These are phyloP conservation scores for Anthoptus insignis DNA, from an alignment of 2,888 invertebrate genomes.

Conservation along the genomic window DNA sequence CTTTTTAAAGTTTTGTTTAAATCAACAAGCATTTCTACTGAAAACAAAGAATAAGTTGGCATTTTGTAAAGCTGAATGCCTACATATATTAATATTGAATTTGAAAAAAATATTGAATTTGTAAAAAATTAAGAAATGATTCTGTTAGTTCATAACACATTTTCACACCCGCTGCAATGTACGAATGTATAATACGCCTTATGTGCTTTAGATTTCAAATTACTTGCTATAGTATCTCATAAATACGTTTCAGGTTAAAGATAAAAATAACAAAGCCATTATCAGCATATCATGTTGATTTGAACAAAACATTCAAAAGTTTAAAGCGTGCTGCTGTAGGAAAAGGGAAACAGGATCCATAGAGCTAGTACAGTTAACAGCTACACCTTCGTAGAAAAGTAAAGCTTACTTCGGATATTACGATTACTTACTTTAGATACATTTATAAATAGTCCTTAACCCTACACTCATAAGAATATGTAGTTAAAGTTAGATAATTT, in stretches of 20 bases:
- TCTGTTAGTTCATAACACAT: too few species aligned
- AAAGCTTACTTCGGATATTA: conserved; percentile 80
- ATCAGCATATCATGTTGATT: conserved; percentile 16
- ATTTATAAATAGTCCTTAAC: conserved; percentile 74
- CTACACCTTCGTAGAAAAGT: conserved; percentile 78
- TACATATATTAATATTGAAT: too few species aligned
- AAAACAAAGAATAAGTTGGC: background rate
- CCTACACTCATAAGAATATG: conserved; percentile 85
- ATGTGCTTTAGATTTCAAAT: too few species aligned
- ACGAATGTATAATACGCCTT: too few species aligned
- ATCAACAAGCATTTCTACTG: conserved; percentile 14
- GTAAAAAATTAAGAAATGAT: too few species aligned
- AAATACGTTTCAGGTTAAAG: too few species aligned
- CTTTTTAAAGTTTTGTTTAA: conserved; percentile 48
- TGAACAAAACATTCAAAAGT: conserved; percentile 25
- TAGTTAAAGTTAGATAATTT: conserved; percentile 57
- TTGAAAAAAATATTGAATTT: too few species aligned
- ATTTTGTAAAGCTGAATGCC: too few species aligned
- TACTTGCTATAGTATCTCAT: too few species aligned
- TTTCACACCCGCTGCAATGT: too few species aligned
- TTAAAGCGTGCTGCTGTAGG: conserved; percentile 62
- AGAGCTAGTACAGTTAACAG: conserved; percentile 63
- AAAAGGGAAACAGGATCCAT: conserved; percentile 56
- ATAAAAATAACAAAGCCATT: too few species aligned
- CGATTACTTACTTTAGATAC: conserved; percentile 64